These are phyloP conservation scores for Ceriagrion tenellum DNA, from an alignment of 2,888 invertebrate species.

Conservation along the genomic window DNA sequence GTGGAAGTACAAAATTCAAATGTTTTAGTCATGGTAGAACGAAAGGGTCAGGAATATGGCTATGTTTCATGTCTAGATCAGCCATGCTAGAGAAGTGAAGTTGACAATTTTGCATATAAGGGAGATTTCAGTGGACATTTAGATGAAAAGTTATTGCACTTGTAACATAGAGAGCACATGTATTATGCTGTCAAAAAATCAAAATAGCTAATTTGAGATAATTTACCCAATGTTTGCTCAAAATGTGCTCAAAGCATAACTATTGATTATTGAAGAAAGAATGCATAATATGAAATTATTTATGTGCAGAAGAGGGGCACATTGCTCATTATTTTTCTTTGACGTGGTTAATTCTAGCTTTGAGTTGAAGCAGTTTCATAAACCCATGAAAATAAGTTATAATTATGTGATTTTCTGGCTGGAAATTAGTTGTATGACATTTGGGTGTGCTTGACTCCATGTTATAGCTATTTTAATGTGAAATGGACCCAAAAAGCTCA, in stretches of 20 bases:
- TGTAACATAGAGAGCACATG: background rate
- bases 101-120: background rate
- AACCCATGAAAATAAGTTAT: too few relatives aligned
- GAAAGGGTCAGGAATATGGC: background rate
- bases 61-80: background rate
- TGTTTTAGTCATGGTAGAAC: background rate
- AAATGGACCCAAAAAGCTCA: too few relatives aligned
- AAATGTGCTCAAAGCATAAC: background rate
- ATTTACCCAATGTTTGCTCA: background rate
- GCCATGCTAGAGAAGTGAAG: background rate
- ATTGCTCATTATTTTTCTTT: background rate
- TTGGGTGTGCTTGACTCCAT: too few relatives aligned
- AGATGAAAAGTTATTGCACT: background rate
- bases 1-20: conserved; percentile 23
- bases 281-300: background rate
- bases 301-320: background rate
- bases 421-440: too few relatives aligned
- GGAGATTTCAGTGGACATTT: background rate
- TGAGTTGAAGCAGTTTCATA: too few relatives aligned
- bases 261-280: background rate
- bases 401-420: too few relatives aligned
- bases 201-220: background rate
- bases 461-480: too few relatives aligned
- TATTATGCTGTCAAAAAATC: background rate
- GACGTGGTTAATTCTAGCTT: too few relatives aligned